Base-by-base conservation (phyloP, 2,888 invertebrate species). In the Ditula angustiorana region DNA sequence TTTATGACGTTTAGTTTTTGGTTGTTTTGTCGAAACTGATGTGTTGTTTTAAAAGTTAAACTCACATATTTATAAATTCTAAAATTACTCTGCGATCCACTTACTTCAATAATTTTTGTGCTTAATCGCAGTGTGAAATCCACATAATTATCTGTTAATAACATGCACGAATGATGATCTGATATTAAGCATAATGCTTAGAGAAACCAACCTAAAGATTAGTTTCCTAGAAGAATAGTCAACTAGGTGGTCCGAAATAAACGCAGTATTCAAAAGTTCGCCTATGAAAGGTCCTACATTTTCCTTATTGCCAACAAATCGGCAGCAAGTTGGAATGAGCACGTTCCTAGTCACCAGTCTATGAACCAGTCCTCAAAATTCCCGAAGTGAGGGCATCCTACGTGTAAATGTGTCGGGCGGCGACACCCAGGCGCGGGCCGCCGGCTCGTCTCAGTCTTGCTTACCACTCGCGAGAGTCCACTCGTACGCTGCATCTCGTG, bases 321-420 rank as follows among this genome's bases (percentile, higher is more conserved):
- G 19, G 30, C 24, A 26, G 11, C 30, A 28, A 49, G 52, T 60
- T 16, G 37, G 16, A 11, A 24, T n/a, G 21, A 56, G 26, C 28
- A n/a, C 23, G 53, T 61, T 30, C 37, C 53, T 44, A 44, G 61
- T 19, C 35, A 49, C 8, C 41, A 55, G 61, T 61, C 30, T 55
- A 52, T 52, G 44, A 46, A 19, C 21, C 23, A 24, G 41, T 63
- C 50, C 63, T 44, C 30, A 37, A 33, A 26, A 16, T 52, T 24
- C 53, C 63, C 49, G 50, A 53, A 47, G 59, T 50, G 50, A 63
- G 74, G 65, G 59, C 71, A 76, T 76, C 78, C 85, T 82, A 82
- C 77, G 81, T 81, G 85, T 82, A 82, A 86, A 85, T 82, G 82
- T 81, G 83, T 83, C 76, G 77, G 75, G 67, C 77, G 89, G 87